Percentiles rank a stretch among this genome's conserved stretches.
These are phyloP conservation scores for Aurelia sp. DNA, from an alignment of 30 jellyfish, hydroid and myxozoan species.

Conservation along the genomic window DNA sequence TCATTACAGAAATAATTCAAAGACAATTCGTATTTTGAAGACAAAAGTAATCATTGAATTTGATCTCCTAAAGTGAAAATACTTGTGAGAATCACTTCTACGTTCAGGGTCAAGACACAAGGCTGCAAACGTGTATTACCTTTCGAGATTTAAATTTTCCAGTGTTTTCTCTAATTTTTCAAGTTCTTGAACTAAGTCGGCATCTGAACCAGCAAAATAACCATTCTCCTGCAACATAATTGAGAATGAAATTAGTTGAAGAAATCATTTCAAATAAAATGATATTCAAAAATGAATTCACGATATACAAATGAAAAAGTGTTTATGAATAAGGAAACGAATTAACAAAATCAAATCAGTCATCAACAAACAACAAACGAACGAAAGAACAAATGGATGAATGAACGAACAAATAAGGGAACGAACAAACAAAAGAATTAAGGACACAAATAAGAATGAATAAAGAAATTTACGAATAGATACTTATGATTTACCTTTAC, in stretches of 20 bases:
- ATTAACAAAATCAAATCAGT: too few relatives aligned
- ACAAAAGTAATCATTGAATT: too few relatives aligned
- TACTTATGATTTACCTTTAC: slow-evolving; percentile 53
- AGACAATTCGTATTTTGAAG: neutral
- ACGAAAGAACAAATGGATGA: too few relatives aligned
- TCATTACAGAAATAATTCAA: neutral
- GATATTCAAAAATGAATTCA: too few relatives aligned
- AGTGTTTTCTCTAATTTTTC: slow-evolving; percentile 71
- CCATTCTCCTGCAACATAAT: slow-evolving; percentile 47
- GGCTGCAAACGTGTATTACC: slow-evolving; percentile 3
- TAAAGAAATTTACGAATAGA: neutral
- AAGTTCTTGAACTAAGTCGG: slow-evolving; percentile 70
- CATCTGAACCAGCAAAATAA: slow-evolving; percentile 46
- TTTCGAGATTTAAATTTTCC: slow-evolving; percentile 77
- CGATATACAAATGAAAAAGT: too few relatives aligned
- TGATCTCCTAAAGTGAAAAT: too few relatives aligned
- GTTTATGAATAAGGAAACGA: too few relatives aligned
- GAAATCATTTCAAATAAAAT: neutral
- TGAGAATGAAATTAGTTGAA: neutral
- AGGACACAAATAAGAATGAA: neutral
- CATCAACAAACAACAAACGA: too few relatives aligned
- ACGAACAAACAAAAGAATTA: neutral
- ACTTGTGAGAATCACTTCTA: too few relatives aligned
- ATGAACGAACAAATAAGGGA: neutral
- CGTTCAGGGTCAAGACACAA: too few relatives aligned